Conservation (phyloP, 2,113 vertebrate species). For the Ptilonorhynchus violaceus region DNA sequence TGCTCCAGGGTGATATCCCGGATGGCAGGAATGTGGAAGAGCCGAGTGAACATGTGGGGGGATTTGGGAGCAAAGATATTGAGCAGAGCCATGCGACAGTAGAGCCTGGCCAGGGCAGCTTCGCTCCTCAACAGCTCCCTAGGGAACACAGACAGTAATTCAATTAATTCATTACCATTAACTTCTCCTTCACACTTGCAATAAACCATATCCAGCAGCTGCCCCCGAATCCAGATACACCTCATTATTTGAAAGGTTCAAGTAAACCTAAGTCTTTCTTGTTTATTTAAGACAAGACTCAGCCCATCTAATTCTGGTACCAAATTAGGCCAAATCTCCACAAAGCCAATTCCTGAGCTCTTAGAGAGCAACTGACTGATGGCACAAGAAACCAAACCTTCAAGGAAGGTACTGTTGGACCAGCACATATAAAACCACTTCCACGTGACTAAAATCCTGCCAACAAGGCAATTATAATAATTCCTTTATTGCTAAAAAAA, state of each 20-base stretch:
- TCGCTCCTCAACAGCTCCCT: slow-evolving; percentile 95
- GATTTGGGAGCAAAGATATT: slow-evolving; percentile 95
- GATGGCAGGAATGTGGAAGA: slow-evolving; percentile 95
- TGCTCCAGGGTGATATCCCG: slow-evolving; percentile 96
- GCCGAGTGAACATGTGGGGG: slow-evolving; percentile 93
- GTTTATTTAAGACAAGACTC: background rate
- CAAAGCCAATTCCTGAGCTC: background rate
- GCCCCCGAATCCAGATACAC: background rate
- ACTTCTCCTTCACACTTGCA: background rate
- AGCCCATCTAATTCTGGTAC: background rate
- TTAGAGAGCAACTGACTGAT: background rate
- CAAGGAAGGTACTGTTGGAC: background rate
- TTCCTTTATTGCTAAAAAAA: background rate
- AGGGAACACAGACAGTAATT: background rate
- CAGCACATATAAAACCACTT: background rate
- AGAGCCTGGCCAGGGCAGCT: slow-evolving; percentile 87
- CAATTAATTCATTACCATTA: background rate
- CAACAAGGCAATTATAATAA: background rate
- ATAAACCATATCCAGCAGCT: background rate
- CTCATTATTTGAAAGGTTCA: background rate
- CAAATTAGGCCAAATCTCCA: background rate
- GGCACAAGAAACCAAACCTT: background rate
- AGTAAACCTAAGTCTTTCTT: background rate
- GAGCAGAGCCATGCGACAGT: slow-evolving; percentile 95
- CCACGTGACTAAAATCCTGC: background rate